Conservation (phyloP, 2,113 vertebrate species). For the Puntigrus tetrazona region DNA sequence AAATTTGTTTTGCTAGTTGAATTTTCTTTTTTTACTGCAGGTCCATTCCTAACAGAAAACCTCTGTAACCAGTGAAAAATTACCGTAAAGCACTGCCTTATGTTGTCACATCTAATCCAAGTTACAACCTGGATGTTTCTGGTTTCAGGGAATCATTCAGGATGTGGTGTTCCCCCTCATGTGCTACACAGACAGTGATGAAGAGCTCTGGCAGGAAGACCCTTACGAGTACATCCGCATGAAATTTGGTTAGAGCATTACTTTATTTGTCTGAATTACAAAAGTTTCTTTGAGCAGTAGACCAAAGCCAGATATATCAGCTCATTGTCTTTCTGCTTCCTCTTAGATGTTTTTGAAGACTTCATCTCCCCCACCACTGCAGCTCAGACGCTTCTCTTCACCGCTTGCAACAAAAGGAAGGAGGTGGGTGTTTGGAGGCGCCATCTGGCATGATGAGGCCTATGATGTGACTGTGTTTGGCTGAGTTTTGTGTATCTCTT, state of each 20-base stretch:
- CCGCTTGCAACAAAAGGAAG: constrained; percentile 98
- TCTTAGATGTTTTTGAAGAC: constrained; percentile 96
- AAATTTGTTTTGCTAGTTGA: neutral
- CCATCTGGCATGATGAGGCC: constrained; percentile 36
- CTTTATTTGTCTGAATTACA: neutral
- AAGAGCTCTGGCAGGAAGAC: constrained; percentile 98
- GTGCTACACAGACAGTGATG: constrained; percentile 99
- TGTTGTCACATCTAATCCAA: neutral
- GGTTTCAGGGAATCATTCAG: constrained; percentile 79
- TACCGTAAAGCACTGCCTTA: neutral
- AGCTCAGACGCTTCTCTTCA: constrained; percentile 96
- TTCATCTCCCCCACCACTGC: constrained; percentile 98
- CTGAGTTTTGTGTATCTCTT: constrained; percentile 7
- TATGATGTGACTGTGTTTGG: constrained; percentile 26
- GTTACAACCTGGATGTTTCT: neutral
- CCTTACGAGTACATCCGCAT: constrained; percentile 99
- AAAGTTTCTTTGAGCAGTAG: neutral
- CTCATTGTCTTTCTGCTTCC: constrained; percentile 50
- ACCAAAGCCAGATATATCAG: neutral
- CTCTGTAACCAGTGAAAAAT: neutral
- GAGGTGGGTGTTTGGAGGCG: constrained; percentile 78
- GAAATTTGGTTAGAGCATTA: constrained; percentile 88
- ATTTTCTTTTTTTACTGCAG: neutral
- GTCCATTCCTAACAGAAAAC: neutral
- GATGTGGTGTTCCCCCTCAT: constrained; percentile 85